Evolutionary conservation across 2,888 invertebrate species (phyloP).

Genomic region (Papilio elwesi): DNA sequence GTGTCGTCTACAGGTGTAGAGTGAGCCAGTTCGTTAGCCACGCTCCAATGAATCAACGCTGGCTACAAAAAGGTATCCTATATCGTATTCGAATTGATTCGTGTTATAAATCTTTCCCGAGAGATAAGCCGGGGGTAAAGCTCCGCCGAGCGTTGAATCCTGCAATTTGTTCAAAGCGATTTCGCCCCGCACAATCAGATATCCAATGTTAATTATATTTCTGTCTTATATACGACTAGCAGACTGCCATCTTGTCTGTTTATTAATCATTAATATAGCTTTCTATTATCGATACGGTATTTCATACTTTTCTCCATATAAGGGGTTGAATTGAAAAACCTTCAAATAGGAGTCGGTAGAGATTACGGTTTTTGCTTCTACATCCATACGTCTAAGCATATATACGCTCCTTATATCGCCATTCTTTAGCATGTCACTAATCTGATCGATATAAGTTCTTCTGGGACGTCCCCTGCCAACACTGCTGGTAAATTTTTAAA

Average conservation of each 20-base stretch:
- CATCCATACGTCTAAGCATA: too few species aligned
- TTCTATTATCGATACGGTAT: neutral
- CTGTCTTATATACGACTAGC: neutral
- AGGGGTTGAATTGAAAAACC: too few species aligned
- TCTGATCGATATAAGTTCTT: too few species aligned
- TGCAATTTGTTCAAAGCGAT: conserved; percentile 31
- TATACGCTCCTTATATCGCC: too few species aligned
- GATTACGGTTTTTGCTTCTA: too few species aligned
- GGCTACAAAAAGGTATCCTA: conserved; percentile 4
- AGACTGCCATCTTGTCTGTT: neutral
- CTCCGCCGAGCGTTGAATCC: conserved; percentile 16
- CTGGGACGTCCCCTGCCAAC: too few species aligned
- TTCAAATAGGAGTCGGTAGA: too few species aligned
- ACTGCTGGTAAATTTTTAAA: too few species aligned
- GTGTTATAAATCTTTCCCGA: conserved; percentile 27
- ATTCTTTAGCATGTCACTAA: too few species aligned
- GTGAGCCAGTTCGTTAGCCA: neutral
- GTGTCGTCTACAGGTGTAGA: neutral
- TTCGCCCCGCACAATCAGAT: conserved; percentile 15
- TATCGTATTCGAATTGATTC: conserved; percentile 22
- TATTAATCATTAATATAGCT: neutral
- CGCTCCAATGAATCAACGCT: neutral
- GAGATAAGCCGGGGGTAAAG: conserved; percentile 14
- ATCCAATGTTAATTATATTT: conserved; percentile 3
- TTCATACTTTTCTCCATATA: too few species aligned